Percentiles rank a stretch among this genome's conserved stretches.
Conservation (phyloP, 2,888 invertebrate species). For the Ganaspis brasiliensis region DNA sequence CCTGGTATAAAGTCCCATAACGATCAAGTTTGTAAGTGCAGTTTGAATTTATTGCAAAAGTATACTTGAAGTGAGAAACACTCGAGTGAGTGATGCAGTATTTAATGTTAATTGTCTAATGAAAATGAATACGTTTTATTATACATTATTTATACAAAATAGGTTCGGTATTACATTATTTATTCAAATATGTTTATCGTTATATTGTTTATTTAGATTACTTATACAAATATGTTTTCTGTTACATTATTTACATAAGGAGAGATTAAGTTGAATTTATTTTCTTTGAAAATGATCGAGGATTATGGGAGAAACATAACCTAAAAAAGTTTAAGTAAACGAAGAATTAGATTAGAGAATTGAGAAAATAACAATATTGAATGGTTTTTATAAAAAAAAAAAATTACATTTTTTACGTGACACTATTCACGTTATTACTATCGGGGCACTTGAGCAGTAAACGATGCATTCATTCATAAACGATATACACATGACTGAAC, state of each 20-base stretch:
- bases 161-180: too few relatives aligned
- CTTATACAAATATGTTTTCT: too few relatives aligned
- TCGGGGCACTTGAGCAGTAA: slow-evolving; percentile 63
- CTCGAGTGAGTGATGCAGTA: neutral
- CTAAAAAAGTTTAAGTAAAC: too few relatives aligned
- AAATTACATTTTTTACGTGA: neutral
- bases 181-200: too few relatives aligned
- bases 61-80: slow-evolving; percentile 1
- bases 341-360: too few relatives aligned
- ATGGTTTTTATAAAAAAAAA: too few relatives aligned
- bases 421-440: slow-evolving; percentile 67
- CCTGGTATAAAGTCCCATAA: slow-evolving; percentile 5
- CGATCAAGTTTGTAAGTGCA: neutral
- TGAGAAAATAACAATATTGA: too few relatives aligned
- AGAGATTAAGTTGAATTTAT: too few relatives aligned
- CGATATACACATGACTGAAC: slow-evolving; percentile 57
- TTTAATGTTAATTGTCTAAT: slow-evolving; percentile 26
- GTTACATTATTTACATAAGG: too few relatives aligned
- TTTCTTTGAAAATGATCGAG: too few relatives aligned
- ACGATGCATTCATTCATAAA: slow-evolving; percentile 70
- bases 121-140: neutral
- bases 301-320: too few relatives aligned
- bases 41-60: slow-evolving; percentile 9
- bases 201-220: too few relatives aligned
- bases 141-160: neutral